Evolutionary conservation across 2,888 invertebrate genomes (phyloP).

Genomic region (Cheilosia scutellata): DNA sequence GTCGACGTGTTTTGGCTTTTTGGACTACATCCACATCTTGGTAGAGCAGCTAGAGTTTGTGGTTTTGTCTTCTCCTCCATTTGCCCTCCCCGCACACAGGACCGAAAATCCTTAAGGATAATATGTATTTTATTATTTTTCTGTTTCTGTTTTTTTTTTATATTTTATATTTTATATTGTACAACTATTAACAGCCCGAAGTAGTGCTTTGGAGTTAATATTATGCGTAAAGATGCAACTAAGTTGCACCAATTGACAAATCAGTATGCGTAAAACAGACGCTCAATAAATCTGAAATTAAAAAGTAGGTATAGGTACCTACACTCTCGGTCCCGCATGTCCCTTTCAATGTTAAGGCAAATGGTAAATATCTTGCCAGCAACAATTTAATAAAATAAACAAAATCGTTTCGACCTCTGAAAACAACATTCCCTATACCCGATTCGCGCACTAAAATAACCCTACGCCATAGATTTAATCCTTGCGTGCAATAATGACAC

Average conservation of each 20-base stretch:
- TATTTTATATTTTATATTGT: too few relatives aligned
- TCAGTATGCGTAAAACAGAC: background rate
- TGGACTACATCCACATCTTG: too few relatives aligned
- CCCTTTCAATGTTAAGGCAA: background rate
- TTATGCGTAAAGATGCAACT: background rate
- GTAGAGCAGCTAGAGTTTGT: too few relatives aligned
- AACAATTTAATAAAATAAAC: conserved; percentile 1
- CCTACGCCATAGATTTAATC: conserved; percentile 44
- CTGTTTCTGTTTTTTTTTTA: too few relatives aligned
- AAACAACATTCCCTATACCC: background rate
- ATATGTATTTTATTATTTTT: too few relatives aligned
- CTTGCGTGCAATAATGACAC: conserved; percentile 72
- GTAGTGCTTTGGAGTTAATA: too few relatives aligned
- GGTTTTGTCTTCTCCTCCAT: too few relatives aligned
- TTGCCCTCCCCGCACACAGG: too few relatives aligned
- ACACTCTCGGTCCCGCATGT: background rate
- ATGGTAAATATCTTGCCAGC: background rate
- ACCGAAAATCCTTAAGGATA: too few relatives aligned
- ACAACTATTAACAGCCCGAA: too few relatives aligned
- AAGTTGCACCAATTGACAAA: conserved; percentile 15
- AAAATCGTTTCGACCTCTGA: conserved; percentile 17
- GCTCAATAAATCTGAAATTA: background rate
- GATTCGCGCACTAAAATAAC: conserved; percentile 17
- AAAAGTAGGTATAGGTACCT: background rate
- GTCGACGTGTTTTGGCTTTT: too few relatives aligned